These are phyloP conservation scores for Aphidoletes aphidimyza DNA, from an alignment of 2,888 invertebrate genomes.

Conservation along the genomic window DNA sequence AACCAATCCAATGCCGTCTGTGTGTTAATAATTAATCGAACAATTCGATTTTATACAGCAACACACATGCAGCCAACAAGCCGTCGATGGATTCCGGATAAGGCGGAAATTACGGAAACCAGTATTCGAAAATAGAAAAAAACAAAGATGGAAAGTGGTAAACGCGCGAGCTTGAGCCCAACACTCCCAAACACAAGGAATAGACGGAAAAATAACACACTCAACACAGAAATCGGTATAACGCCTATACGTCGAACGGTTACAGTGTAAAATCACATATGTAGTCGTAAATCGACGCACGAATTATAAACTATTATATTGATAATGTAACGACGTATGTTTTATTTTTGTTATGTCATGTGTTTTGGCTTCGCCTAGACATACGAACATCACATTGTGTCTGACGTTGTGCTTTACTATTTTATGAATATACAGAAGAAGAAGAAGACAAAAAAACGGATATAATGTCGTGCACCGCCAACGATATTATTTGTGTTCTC, in stretches of 20 bases:
- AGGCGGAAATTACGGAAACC: conserved; percentile 21
- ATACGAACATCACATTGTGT: not conserved
- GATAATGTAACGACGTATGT: not conserved
- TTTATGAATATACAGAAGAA: not conserved
- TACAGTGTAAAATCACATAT: conserved; percentile 9
- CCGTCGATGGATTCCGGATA: not conserved
- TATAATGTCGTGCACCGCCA: not conserved
- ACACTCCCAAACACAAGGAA: too few relatives aligned
- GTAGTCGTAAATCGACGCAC: conserved; percentile 21
- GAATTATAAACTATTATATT: conserved; percentile 14
- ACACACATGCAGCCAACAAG: not conserved
- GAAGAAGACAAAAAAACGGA: not conserved
- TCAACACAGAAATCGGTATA: too few relatives aligned
- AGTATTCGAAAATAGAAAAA: not conserved
- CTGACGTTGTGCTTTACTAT: not conserved
- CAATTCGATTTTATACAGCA: conserved; percentile 16
- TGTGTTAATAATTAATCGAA: conserved; percentile 23
- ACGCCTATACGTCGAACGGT: too few relatives aligned
- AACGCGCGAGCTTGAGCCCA: not conserved
- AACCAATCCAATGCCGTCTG: conserved; percentile 39
- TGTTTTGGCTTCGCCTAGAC: not conserved
- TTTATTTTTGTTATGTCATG: too few relatives aligned
- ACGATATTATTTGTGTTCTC: not conserved
- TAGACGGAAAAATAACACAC: not conserved
- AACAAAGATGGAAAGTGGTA: too few relatives aligned